phyloP scores from a whole-genome alignment of 2,113 vertebrate genomes.

The Mola mola region DNA sequence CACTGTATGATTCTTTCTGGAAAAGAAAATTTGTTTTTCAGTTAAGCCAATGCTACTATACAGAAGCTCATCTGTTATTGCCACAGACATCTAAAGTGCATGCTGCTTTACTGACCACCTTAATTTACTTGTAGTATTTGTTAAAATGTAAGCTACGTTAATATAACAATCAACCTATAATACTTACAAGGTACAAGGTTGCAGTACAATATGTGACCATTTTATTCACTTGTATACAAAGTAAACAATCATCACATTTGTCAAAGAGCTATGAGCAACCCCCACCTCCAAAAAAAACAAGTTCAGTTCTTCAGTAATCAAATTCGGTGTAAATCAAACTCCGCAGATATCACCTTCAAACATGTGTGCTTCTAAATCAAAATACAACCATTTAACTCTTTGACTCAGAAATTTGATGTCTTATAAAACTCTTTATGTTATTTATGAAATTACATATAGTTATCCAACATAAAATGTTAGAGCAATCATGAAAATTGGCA shows the following conservation, averaged over 20 bases:
- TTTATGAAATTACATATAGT: background rate
- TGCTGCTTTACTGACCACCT: constrained; percentile 50
- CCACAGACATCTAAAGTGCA: constrained; percentile 72
- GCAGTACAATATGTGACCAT: constrained; percentile 45
- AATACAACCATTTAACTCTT: no score
- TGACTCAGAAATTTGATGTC: no score
- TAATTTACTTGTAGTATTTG: constrained; percentile 53
- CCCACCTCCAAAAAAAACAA: no score
- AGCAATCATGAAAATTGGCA: constrained; percentile 52
- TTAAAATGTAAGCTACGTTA: constrained; percentile 53
- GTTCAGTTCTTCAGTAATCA: background rate
- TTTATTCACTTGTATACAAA: constrained; percentile 38
- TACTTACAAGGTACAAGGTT: constrained; percentile 17
- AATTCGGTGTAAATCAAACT: constrained; percentile 20
- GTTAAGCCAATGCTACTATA: constrained; percentile 46
- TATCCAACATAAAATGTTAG: background rate
- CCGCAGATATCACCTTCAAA: constrained; percentile 7
- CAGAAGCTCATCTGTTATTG: constrained; percentile 60
- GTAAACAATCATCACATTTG: constrained; percentile 46
- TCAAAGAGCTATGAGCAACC: constrained; percentile 32
- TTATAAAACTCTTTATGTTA: no score
- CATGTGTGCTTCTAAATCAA: background rate
- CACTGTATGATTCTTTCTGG: constrained; percentile 31
- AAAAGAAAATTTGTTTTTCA: constrained; percentile 29
- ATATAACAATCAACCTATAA: constrained; percentile 39